Percentiles rank a stretch among this genome's conserved stretches.
Conservation (phyloP, 2,113 vertebrate species). For the Anser cygnoides region DNA sequence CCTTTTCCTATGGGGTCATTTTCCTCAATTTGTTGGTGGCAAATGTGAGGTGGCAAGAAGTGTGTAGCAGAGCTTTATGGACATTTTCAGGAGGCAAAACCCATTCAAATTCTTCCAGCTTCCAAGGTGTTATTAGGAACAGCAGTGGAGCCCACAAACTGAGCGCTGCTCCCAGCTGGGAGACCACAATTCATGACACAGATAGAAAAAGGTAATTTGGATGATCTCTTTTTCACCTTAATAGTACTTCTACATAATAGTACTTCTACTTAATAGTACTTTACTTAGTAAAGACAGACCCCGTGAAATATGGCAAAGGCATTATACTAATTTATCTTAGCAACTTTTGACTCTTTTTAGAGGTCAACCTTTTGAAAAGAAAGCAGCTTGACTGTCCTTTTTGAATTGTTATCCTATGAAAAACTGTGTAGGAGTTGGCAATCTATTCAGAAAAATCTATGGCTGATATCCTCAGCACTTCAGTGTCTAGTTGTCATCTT, state of each 20-base stretch:
- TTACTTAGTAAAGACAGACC: background rate
- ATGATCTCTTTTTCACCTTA: background rate
- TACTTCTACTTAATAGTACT: background rate
- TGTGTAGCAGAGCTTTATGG: background rate
- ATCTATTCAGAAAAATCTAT: slow-evolving; percentile 41
- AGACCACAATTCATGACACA: rapidly evolving
- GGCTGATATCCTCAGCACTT: slow-evolving; percentile 2
- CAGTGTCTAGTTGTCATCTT: background rate
- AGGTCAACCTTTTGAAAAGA: slow-evolving; percentile 29
- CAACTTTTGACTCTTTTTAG: slow-evolving; percentile 11
- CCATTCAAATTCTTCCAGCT: background rate
- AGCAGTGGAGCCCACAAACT: background rate
- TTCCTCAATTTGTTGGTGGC: background rate
- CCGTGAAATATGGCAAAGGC: background rate
- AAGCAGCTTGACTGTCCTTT: slow-evolving; percentile 42
- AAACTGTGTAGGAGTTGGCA: background rate
- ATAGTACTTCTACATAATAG: background rate
- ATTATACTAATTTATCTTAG: slow-evolving; percentile 40
- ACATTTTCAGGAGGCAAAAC: background rate
- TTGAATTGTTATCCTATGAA: slow-evolving; percentile 38
- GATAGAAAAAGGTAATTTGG: background rate
- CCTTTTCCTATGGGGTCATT: background rate
- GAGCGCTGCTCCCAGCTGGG: background rate
- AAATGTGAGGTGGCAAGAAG: background rate
- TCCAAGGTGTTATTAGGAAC: background rate